Conservation (phyloP, 2,797 vertebrate species). For the Buceros bicornis region DNA sequence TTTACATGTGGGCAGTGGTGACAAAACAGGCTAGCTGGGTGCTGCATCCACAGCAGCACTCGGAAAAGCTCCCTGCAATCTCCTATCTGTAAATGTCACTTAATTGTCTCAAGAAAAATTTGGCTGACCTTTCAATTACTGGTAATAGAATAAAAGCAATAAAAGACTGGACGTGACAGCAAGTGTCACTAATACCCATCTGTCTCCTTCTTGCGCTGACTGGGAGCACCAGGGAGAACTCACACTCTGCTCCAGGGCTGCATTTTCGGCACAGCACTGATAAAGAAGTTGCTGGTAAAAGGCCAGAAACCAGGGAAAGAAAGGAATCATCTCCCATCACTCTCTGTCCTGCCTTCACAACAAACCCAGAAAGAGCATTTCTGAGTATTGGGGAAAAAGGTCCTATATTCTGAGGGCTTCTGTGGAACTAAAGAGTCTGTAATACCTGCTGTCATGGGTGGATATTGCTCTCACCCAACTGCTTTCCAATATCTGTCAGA, state of each 20-base stretch:
- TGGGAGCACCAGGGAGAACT: not conserved
- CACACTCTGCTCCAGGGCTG: not conserved
- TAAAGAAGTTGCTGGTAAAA: not conserved
- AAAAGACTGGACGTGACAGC: not conserved
- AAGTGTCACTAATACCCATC: not conserved
- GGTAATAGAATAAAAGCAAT: constrained; percentile 54
- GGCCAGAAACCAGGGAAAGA: not conserved
- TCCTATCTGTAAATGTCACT: constrained; percentile 54
- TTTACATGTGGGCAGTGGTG: not conserved
- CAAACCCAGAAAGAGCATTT: not conserved
- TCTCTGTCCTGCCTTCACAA: not conserved
- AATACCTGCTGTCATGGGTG: not conserved
- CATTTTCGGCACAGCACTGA: not conserved
- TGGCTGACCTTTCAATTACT: constrained; percentile 68
- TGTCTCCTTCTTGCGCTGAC: not conserved
- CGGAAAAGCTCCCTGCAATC: constrained; percentile 22
- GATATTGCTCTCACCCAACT: not conserved
- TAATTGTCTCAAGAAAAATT: constrained; percentile 50
- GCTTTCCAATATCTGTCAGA: not conserved
- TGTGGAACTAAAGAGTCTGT: not conserved
- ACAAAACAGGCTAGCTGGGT: not conserved
- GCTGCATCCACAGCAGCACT: not conserved
- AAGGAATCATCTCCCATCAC: not conserved
- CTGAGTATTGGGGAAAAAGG: not conserved
- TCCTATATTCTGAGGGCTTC: not conserved